Conservation (phyloP, 2,888 invertebrate species). For the Ischnura elegans region DNA sequence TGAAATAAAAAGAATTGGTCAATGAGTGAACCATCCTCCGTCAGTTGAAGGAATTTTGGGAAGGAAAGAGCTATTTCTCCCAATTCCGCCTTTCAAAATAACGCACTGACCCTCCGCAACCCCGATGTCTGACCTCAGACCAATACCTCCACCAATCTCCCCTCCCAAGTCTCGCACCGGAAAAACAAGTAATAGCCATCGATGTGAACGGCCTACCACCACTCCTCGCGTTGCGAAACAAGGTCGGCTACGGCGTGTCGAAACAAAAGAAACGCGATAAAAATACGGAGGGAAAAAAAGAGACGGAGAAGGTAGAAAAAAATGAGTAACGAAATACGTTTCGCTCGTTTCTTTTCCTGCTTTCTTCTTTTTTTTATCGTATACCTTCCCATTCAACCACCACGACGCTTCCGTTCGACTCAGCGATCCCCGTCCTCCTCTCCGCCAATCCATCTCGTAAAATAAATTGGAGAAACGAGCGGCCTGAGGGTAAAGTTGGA, state of each 20-base stretch:
- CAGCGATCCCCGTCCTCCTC: neutral
- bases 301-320: neutral
- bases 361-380: neutral
- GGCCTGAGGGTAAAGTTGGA: no score
- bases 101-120: neutral
- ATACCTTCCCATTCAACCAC: neutral
- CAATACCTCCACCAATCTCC: neutral
- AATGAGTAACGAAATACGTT: neutral
- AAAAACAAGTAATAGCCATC: neutral
- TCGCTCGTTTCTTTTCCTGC: neutral
- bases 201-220: neutral
- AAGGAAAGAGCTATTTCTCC: neutral
- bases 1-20: no score
- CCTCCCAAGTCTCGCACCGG: neutral
- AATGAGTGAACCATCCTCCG: no score
- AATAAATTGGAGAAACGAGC: neutral
- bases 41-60: no score
- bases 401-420: neutral
- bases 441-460: slow-evolving; percentile 8
- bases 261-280: slow-evolving; percentile 16
- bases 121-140: neutral
- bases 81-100: neutral
- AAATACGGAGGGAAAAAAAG: neutral
- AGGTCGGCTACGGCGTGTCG: neutral
- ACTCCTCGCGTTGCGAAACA: neutral